phyloP scores from a whole-genome alignment of 2,888 invertebrate species.

The Melanophora roralis region DNA sequence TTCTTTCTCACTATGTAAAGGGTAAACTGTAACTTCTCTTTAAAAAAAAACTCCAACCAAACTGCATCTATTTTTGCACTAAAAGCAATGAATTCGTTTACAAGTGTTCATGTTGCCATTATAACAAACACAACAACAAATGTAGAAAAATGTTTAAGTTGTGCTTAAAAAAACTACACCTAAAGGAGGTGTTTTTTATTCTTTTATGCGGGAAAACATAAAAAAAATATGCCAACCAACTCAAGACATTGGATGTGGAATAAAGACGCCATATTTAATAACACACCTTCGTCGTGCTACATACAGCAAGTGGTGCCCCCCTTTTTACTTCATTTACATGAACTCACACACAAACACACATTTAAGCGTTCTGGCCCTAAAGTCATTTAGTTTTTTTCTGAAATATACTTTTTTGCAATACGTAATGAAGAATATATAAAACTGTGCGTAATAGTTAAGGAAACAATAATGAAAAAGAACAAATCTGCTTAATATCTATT shows the following conservation, averaged over 20 bases:
- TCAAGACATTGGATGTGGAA: constrained; percentile 28
- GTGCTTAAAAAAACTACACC: neutral
- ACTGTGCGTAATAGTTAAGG: too few species aligned
- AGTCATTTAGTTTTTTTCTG: too few species aligned
- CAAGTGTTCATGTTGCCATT: constrained; percentile 65
- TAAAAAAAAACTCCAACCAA: neutral
- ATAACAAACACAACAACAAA: constrained; percentile 57
- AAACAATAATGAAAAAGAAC: too few species aligned
- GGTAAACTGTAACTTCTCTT: neutral
- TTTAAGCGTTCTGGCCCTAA: constrained; percentile 17
- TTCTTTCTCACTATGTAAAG: neutral
- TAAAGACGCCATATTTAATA: constrained; percentile 70
- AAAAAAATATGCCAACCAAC: constrained; percentile 19
- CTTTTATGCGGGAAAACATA: constrained; percentile 29
- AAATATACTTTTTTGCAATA: too few species aligned
- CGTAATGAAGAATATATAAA: too few species aligned
- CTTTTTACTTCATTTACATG: neutral
- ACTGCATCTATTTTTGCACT: constrained; percentile 7
- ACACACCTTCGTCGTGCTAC: constrained; percentile 61
- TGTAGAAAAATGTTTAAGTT: neutral
- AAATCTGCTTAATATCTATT: too few species aligned
- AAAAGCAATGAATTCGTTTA: constrained; percentile 49
- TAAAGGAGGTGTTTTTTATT: neutral
- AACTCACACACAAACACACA: neutral
- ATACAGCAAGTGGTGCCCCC: constrained; percentile 14